Evolutionary conservation across 2,113 vertebrate species (phyloP).

Genomic region (Danionella cerebrum): DNA sequence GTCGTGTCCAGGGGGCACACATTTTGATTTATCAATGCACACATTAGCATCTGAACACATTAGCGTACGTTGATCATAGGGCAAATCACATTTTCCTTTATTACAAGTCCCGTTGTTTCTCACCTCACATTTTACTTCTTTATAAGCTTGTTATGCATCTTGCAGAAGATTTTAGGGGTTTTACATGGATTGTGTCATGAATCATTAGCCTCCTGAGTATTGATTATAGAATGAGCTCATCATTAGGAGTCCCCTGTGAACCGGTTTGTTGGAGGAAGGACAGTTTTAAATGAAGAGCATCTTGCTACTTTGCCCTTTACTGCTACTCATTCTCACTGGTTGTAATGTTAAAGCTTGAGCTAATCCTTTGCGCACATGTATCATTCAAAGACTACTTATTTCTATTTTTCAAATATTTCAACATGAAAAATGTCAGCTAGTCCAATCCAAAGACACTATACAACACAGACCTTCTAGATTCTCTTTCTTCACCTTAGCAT

Average conservation of each 20-base stretch:
- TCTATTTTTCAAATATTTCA: background rate
- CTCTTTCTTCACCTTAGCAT: too few species aligned
- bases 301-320: background rate
- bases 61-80: slow-evolving; percentile 10
- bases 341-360: background rate
- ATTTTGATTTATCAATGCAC: slow-evolving; percentile 40
- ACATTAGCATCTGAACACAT: slow-evolving; percentile 41
- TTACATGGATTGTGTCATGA: background rate
- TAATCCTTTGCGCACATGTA: background rate
- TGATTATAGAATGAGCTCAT: slow-evolving; percentile 17
- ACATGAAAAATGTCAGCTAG: background rate
- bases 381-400: background rate
- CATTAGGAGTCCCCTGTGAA: slow-evolving; percentile 14
- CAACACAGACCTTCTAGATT: too few species aligned
- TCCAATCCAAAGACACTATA: too few species aligned
- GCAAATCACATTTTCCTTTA: background rate
- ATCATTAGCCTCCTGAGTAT: slow-evolving; percentile 12
- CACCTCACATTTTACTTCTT: background rate
- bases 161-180: slow-evolving; percentile 3
- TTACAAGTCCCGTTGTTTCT: slow-evolving; percentile 34
- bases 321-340: background rate
- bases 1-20: slow-evolving; percentile 1
- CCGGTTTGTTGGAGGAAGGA: background rate
- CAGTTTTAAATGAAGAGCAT: slow-evolving; percentile 2
- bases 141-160: background rate